These are phyloP conservation scores for Macropis europaea DNA, from an alignment of 2,888 invertebrate genomes.

Conservation along the genomic window DNA sequence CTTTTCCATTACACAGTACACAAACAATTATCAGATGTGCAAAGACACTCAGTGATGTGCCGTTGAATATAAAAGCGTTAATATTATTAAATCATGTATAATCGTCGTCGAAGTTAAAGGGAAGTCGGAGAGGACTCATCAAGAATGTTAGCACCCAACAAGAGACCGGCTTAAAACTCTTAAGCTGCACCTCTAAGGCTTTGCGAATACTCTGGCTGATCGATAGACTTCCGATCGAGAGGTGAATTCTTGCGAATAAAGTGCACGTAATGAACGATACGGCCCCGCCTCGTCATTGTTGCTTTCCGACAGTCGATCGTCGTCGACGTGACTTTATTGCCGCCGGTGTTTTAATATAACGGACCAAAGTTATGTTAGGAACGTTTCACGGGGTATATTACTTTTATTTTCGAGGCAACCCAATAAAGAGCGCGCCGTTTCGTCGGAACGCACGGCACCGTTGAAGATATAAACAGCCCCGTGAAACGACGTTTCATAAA, in stretches of 20 bases:
- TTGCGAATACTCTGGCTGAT: constrained; percentile 30
- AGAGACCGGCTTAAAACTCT: constrained; percentile 57
- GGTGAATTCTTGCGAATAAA: constrained; percentile 1
- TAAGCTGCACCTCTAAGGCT: constrained; percentile 53
- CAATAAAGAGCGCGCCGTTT: neutral
- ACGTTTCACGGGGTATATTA: neutral
- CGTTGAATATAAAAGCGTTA: no score
- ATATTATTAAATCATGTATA: no score
- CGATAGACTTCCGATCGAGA: constrained; percentile 40
- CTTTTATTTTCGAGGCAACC: neutral
- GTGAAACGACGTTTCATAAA: constrained; percentile 12
- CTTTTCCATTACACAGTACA: no score
- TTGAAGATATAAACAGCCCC: constrained; percentile 9
- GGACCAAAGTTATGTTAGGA: neutral
- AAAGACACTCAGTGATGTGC: no score
- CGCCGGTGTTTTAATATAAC: neutral
- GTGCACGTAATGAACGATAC: neutral
- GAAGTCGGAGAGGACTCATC: constrained; percentile 13
- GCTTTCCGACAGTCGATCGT: no score
- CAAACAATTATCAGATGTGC: no score
- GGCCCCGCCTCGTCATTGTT: neutral
- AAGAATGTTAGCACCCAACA: constrained; percentile 27
- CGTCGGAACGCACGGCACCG: neutral
- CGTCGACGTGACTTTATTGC: neutral
- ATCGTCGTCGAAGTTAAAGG: neutral